Evolutionary conservation across 2,113 vertebrate species (phyloP).

Genomic region (Cyprinodon brontotheroides): DNA sequence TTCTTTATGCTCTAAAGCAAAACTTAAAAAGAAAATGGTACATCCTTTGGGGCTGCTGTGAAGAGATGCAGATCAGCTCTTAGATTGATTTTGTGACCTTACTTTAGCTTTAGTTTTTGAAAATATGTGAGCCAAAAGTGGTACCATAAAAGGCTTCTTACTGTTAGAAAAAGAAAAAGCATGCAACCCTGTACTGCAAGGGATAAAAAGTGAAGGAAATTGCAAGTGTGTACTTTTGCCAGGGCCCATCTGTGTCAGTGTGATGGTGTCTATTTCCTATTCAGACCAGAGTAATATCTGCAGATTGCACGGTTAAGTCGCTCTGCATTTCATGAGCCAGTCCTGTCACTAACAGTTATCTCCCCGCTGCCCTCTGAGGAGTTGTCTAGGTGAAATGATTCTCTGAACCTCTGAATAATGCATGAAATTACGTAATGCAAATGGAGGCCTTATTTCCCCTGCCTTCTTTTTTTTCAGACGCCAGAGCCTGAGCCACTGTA

Average conservation of each 20-base stretch:
- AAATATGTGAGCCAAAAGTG: constrained; percentile 34
- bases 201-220: constrained; percentile 16
- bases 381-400: constrained; percentile 72
- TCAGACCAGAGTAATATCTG: constrained; percentile 65
- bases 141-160: constrained; percentile 29
- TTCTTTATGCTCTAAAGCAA: not conserved
- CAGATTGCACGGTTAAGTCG: constrained; percentile 73
- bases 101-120: constrained; percentile 15
- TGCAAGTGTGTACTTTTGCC: constrained; percentile 30
- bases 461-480: constrained; percentile 39
- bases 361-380: constrained; percentile 68
- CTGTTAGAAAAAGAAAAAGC: constrained; percentile 11
- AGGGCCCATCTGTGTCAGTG: constrained; percentile 25
- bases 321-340: constrained; percentile 76
- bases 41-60: not conserved
- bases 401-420: constrained; percentile 74
- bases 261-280: constrained; percentile 57
- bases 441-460: constrained; percentile 72
- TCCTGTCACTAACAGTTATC: constrained; percentile 74
- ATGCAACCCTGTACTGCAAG: constrained; percentile 23
- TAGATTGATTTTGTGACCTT: not conserved
- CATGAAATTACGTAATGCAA: constrained; percentile 81
- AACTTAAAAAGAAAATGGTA: not conserved
- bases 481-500: constrained; percentile 42
- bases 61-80: constrained; percentile 18